These are phyloP conservation scores for Larimichthys crocea DNA, from an alignment of 2,113 vertebrate genomes.

Conservation along the genomic window DNA sequence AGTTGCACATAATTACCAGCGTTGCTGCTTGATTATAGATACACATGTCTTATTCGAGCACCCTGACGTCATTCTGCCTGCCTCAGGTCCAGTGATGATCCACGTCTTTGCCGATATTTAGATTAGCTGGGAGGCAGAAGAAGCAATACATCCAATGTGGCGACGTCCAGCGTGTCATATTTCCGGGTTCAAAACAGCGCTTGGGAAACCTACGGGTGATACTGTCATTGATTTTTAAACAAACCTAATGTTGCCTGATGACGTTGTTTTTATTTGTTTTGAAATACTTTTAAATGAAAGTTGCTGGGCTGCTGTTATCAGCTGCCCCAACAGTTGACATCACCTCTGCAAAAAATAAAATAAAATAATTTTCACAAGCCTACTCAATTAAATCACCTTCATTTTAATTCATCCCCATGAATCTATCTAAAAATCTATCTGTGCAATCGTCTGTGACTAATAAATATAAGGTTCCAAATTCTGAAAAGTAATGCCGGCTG, in stretches of 20 bases:
- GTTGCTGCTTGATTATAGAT: no score
- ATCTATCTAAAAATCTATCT: slow-evolving; percentile 1
- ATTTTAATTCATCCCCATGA: background rate
- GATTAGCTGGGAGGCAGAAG: no score
- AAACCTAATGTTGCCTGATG: background rate
- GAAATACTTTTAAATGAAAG: background rate
- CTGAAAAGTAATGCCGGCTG: background rate
- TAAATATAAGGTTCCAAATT: background rate
- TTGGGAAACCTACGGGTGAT: no score
- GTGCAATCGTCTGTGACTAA: background rate
- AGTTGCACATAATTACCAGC: no score
- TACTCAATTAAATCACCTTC: background rate
- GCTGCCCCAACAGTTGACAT: background rate
- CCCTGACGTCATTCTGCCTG: no score
- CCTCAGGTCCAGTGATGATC: no score
- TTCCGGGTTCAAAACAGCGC: no score
- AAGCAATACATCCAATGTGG: no score
- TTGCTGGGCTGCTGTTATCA: background rate
- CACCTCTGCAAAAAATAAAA: background rate
- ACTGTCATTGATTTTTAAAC: background rate
- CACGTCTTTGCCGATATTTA: no score
- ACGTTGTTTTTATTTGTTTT: background rate
- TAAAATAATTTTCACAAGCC: background rate
- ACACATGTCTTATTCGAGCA: no score
- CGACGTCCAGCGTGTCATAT: no score